phyloP scores from a whole-genome alignment of 1,140 invertebrate species.

The Plectrocnemia conspersa region DNA sequence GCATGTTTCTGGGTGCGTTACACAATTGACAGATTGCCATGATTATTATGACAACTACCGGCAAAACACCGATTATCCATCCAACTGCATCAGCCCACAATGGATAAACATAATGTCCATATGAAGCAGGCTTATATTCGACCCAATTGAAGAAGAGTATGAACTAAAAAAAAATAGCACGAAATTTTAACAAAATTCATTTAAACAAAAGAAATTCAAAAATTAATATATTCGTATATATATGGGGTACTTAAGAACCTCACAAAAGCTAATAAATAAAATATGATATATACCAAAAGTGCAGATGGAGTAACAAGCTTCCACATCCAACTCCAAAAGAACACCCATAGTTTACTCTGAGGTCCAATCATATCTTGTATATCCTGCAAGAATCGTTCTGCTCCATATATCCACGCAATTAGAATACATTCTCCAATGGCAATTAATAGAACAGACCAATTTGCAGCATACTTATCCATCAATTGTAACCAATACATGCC shows the following conservation, averaged over 20 bases:
- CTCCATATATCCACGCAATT: conserved; percentile 78
- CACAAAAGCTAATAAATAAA: neutral
- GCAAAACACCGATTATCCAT: conserved; percentile 68
- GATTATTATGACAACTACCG: conserved; percentile 65
- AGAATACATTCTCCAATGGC: conserved; percentile 74
- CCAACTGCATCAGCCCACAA: conserved; percentile 73
- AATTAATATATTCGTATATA: too few species aligned
- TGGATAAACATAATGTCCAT: conserved; percentile 71
- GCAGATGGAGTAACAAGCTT: conserved; percentile 70
- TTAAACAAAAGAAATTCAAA: too few species aligned
- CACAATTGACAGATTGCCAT: conserved; percentile 60
- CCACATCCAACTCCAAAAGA: conserved; percentile 80
- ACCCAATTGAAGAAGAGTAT: conserved; percentile 80
- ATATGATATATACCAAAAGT: conserved; percentile 50
- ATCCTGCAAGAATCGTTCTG: conserved; percentile 73
- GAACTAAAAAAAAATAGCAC: conserved; percentile 54
- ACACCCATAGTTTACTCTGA: conserved; percentile 63
- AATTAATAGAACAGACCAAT: conserved; percentile 79
- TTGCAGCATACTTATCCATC: conserved; percentile 83
- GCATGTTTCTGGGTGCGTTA: conserved; percentile 52
- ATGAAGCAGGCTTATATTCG: conserved; percentile 69
- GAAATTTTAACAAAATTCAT: too few species aligned
- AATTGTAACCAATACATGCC: conserved; percentile 81
- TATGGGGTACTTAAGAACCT: too few species aligned
- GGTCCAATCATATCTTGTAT: conserved; percentile 76